phyloP scores from a whole-genome alignment of 2,113 vertebrate genomes.

The Scopus umbretta region DNA sequence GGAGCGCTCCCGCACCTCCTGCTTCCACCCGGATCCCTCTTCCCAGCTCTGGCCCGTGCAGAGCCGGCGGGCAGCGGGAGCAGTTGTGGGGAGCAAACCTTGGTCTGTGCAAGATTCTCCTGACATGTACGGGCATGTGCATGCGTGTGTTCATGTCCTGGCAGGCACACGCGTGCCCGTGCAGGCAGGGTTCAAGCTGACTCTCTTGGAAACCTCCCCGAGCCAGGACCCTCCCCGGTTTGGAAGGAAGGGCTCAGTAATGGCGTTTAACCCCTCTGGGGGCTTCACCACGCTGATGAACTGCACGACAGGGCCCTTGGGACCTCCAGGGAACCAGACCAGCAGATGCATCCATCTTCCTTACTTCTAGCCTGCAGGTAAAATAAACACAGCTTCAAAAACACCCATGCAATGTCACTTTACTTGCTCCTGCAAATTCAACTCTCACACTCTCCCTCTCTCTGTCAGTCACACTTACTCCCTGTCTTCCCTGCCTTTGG shows the following conservation, averaged over 20 bases:
- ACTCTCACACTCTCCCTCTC: background rate
- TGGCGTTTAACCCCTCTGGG: background rate
- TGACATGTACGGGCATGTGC: rapidly evolving
- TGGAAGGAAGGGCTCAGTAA: rapidly evolving
- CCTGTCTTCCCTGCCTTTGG: background rate
- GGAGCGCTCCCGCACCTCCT: background rate
- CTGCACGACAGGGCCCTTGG: background rate
- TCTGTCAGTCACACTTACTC: background rate
- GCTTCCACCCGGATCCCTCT: background rate
- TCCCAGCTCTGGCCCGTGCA: background rate
- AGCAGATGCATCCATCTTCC: background rate
- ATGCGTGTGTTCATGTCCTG: background rate
- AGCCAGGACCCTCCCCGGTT: background rate
- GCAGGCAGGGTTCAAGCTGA: background rate
- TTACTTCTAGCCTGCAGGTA: background rate
- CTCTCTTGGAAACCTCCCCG: background rate
- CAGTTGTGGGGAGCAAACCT: background rate
- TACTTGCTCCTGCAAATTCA: background rate
- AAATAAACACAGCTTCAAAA: constrained; percentile 13
- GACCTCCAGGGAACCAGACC: background rate
- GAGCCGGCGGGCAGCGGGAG: background rate
- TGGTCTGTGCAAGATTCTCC: rapidly evolving
- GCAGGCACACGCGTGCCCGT: rapidly evolving
- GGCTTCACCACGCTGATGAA: rapidly evolving
- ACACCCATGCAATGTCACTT: background rate